These are phyloP conservation scores for Eupeodes latifasciatus DNA, from an alignment of 2,888 invertebrate genomes.

Conservation along the genomic window DNA sequence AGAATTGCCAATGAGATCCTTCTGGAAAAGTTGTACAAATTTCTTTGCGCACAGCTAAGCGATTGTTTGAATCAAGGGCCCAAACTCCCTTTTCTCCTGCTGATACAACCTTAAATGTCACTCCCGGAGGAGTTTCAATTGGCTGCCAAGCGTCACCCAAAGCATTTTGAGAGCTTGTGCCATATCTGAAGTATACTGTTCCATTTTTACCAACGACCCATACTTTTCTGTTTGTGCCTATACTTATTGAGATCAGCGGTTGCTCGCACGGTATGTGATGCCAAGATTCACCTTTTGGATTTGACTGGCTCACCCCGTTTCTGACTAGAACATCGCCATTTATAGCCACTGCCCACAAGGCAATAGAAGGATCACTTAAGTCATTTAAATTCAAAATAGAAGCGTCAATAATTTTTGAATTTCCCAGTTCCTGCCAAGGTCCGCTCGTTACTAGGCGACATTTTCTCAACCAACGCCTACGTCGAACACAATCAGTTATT, in stretches of 20 bases:
- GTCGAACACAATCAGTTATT: conserved; percentile 94
- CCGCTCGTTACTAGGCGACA: conserved; percentile 93
- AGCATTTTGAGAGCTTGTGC: conserved; percentile 88
- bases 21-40: conserved; percentile 90
- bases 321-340: conserved; percentile 94
- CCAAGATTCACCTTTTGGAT: conserved; percentile 88
- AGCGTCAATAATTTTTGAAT: conserved; percentile 92
- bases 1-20: conserved; percentile 93
- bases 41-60: conserved; percentile 91
- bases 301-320: conserved; percentile 89
- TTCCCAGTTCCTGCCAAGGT: conserved; percentile 95
- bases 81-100: conserved; percentile 90
- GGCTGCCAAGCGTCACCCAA: conserved; percentile 90
- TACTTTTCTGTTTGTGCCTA: conserved; percentile 88
- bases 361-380: conserved; percentile 83
- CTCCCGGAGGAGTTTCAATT: conserved; percentile 89
- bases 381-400: conserved; percentile 88
- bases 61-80: conserved; percentile 91
- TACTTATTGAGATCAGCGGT: conserved; percentile 89
- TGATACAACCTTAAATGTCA: conserved; percentile 90
- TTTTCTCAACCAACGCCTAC: conserved; percentile 92
- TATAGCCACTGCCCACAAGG: conserved; percentile 93
- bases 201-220: conserved; percentile 96
- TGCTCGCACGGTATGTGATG: conserved; percentile 89
- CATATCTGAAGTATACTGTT: conserved; percentile 91